Evolutionary conservation across 2,113 vertebrate genomes (phyloP), one percentile per base, ranked within the genome.

Genomic region (Notothenia rossii): DNA sequence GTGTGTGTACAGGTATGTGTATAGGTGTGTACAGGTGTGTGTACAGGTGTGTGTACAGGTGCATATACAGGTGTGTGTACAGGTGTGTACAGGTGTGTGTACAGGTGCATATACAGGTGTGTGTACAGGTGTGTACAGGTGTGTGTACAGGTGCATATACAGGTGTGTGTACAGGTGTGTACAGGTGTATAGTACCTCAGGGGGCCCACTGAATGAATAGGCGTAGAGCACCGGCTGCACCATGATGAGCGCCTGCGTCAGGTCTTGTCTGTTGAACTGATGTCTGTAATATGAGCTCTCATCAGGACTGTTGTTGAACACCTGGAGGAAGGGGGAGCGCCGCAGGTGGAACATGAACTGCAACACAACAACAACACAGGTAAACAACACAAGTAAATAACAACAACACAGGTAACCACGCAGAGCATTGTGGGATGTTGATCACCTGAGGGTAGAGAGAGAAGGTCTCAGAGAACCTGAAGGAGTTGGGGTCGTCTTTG

Each of bases 331-430:
- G 20, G 98, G 97, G 60, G 98, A 99, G 88, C 98, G 96, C 86
- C 98, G 96, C 94, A 99, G 95, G 93, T 99, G 98, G 93, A 99
- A 99, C 98, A 99, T 99, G 86, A 99, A 99, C 98, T 99, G 88
- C 3, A 53, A 10, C 36, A n/a, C n/a, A n/a, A 40, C 36, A 25
- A 33, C n/a, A 72, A 81, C 36, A 72, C 25, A 51, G 51, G 51
- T 50, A 49, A 9, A 67, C 14, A 59, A 8, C 4, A 75, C 56
- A 73, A 25, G 58, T 15, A 1, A 49, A 48, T 0, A 25, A 33
- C n/a, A 72, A 81, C 43, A 75, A 62, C 36, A 72, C 25, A 51
- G 51, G 51, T 50, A 50, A 22, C n/a, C n/a, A n/a, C 33, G 3
- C 25, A 50, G 15, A 50, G 49, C 5, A 50, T 50, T 50, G 7